A percentile compares a stretch with the other conserved stretches of the same genome.
phyloP scores from a whole-genome alignment of 2,797 vertebrate species.

The Epinephelus awoara region DNA sequence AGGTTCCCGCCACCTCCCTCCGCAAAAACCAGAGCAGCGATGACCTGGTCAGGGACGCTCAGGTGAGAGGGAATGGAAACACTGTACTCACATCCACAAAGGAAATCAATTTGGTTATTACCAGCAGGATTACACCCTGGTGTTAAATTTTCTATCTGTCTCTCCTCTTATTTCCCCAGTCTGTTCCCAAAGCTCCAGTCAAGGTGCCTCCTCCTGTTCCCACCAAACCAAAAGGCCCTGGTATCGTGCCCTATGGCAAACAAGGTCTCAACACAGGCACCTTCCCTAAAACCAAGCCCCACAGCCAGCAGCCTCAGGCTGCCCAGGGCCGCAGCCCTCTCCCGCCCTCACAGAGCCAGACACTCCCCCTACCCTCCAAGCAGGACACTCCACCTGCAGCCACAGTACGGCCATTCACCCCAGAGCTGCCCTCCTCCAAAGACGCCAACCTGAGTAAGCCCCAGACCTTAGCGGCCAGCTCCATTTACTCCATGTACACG shows the following conservation, averaged over 20 bases:
- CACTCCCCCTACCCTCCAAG: slow-evolving; percentile 88
- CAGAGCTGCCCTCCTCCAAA: slow-evolving; percentile 91
- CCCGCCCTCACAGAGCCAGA: slow-evolving; percentile 81
- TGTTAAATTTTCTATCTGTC: slow-evolving; percentile 13
- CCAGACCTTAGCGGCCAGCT: slow-evolving; percentile 92
- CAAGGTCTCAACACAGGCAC: slow-evolving; percentile 80
- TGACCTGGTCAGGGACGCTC: slow-evolving; percentile 92
- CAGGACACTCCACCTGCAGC: slow-evolving; percentile 93
- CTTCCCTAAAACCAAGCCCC: slow-evolving; percentile 88
- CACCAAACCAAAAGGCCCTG: slow-evolving; percentile 95
- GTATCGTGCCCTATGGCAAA: slow-evolving; percentile 86
- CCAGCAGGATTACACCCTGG: background rate
- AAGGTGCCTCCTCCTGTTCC: slow-evolving; percentile 98
- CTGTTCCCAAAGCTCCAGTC: slow-evolving; percentile 86
- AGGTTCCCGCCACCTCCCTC: slow-evolving; percentile 83
- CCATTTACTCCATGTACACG: slow-evolving; percentile 98
- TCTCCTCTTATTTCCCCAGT: slow-evolving; percentile 77
- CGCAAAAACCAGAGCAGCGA: slow-evolving; percentile 98
- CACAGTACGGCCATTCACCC: slow-evolving; percentile 95
- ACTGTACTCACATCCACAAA: background rate
- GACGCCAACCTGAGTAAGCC: slow-evolving; percentile 91
- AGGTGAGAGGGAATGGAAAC: slow-evolving; percentile 81
- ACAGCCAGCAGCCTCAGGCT: slow-evolving; percentile 79
- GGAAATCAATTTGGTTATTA: slow-evolving; percentile 1
- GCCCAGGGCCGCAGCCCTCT: slow-evolving; percentile 79